Evolutionary conservation across 2,888 invertebrate genomes (phyloP).

Genomic region (Drosophila greeni): DNA sequence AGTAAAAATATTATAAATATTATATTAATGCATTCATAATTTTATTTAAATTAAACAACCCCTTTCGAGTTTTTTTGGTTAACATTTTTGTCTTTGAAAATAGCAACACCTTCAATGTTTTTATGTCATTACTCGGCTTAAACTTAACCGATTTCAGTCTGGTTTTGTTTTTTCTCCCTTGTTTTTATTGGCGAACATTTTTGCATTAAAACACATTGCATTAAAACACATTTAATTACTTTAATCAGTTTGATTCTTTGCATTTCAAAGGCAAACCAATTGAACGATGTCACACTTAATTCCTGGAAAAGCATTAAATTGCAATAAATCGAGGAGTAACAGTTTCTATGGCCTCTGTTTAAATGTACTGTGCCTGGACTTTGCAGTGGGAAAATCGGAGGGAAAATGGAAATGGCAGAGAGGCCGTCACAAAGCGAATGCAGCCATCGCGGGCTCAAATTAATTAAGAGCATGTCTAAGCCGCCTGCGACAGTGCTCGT

Average conservation of each 20-base stretch:
- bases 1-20: too few relatives aligned
- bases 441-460: slow-evolving; percentile 57
- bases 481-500: slow-evolving; percentile 27
- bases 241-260: neutral
- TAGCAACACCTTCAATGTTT: too few relatives aligned
- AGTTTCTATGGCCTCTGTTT: slow-evolving; percentile 40
- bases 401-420: neutral
- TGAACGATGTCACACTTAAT: neutral
- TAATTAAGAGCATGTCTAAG: slow-evolving; percentile 64
- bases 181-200: too few relatives aligned
- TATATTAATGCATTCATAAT: too few relatives aligned
- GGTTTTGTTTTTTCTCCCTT: too few relatives aligned
- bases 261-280: neutral
- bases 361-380: slow-evolving; percentile 33
- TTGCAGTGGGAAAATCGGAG: slow-evolving; percentile 3
- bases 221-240: neutral
- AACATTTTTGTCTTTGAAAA: too few relatives aligned
- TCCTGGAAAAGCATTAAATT: neutral
- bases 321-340: slow-evolving; percentile 40
- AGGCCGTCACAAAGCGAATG: slow-evolving; percentile 45
- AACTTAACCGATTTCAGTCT: too few relatives aligned
- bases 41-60: too few relatives aligned
- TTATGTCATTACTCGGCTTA: too few relatives aligned
- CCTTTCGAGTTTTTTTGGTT: too few relatives aligned
- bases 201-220: too few relatives aligned